Conservation (phyloP, 2,888 invertebrate genomes). For the Caenorhabditis afra region DNA sequence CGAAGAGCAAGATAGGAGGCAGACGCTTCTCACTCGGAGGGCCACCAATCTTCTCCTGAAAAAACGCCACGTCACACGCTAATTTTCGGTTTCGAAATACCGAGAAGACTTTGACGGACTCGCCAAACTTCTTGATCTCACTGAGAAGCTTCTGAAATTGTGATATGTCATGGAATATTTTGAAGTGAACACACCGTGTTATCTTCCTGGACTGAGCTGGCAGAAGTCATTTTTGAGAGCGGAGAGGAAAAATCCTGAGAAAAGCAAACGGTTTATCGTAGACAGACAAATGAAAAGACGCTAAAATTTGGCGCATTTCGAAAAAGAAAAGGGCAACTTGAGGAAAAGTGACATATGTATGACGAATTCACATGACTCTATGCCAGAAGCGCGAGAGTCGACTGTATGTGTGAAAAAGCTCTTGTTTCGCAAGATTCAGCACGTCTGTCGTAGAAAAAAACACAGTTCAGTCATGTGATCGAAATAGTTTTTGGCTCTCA, state of each 20-base stretch:
- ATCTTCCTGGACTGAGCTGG: neutral
- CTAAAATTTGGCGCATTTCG: no score
- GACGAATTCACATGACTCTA: no score
- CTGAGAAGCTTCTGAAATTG: neutral
- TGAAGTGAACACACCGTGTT: neutral
- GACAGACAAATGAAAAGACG: no score
- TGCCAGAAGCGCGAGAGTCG: no score
- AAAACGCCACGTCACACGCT: no score
- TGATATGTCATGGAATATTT: neutral
- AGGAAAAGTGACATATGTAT: no score
- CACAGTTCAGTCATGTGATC: constrained; percentile 21
- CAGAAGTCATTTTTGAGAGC: no score
- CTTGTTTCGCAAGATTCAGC: no score
- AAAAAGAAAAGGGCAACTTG: no score
- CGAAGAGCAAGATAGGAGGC: constrained; percentile 1
- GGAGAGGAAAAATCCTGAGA: no score
- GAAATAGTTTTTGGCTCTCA: constrained; percentile 12
- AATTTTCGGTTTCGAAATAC: neutral
- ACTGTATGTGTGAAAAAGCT: no score
- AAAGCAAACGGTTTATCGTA: no score
- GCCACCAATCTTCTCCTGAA: constrained; percentile 27
- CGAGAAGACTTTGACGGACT: neutral
- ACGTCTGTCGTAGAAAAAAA: neutral
- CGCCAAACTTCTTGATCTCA: neutral
- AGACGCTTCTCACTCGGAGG: neutral